A percentile compares a stretch with the other conserved stretches of the same genome.
These are phyloP conservation scores for Oreochromis mossambicus DNA, from an alignment of 2,797 vertebrate species.

Conservation along the genomic window DNA sequence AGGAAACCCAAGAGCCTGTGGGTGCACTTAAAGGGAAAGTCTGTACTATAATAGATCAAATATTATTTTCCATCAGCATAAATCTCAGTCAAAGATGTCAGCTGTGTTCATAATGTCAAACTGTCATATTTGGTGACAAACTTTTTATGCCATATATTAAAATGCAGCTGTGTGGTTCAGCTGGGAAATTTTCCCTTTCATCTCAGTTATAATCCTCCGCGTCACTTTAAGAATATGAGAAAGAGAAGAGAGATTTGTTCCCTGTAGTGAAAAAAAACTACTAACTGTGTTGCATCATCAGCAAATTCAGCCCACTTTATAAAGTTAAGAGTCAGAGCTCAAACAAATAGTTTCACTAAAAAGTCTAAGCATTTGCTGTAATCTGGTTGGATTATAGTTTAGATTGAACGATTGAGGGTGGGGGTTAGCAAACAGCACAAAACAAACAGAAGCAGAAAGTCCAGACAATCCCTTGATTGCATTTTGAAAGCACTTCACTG, in stretches of 20 bases:
- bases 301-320: not conserved
- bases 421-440: not conserved
- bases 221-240: not conserved
- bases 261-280: not conserved
- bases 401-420: not conserved
- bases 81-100: not conserved
- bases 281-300: constrained; percentile 8
- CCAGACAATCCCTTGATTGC: not conserved
- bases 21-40: constrained; percentile 37
- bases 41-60: not conserved
- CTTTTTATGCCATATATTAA: not conserved
- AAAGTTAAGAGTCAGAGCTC: not conserved
- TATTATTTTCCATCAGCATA: not conserved
- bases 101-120: not conserved
- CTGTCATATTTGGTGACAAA: not conserved
- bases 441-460: not conserved
- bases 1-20: constrained; percentile 1
- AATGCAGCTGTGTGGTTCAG: not conserved
- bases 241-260: not conserved
- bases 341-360: not conserved
- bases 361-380: not conserved
- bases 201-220: not conserved
- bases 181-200: not conserved
- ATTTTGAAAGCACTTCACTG: not conserved
- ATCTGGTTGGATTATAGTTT: constrained; percentile 37